These are phyloP conservation scores for Lepetodrilus schrolli DNA, from an alignment of 2,888 invertebrate species.

Conservation along the genomic window DNA sequence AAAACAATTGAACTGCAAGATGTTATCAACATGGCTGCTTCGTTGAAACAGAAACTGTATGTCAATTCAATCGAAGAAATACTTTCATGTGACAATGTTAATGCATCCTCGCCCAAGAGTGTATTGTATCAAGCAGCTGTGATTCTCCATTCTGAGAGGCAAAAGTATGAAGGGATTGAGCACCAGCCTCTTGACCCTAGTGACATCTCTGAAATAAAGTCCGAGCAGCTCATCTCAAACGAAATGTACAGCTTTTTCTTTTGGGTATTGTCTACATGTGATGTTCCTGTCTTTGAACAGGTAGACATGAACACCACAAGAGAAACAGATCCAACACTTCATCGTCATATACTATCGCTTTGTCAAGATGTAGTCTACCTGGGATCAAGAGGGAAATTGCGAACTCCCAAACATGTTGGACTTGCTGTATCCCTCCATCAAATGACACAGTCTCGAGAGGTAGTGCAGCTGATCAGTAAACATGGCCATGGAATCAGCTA, in stretches of 20 bases:
- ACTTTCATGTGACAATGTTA: not conserved
- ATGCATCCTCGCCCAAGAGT: not conserved
- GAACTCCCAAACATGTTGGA: conserved; percentile 36
- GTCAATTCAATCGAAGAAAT: not conserved
- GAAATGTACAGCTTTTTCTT: conserved; percentile 23
- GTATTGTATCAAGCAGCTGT: not conserved
- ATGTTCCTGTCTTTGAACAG: not conserved
- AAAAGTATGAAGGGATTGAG: conserved; percentile 3
- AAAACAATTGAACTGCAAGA: conserved; percentile 22
- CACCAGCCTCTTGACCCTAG: conserved; percentile 29
- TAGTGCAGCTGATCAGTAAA: conserved; percentile 17
- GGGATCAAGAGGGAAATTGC: conserved; percentile 29
- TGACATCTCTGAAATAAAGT: conserved; percentile 21
- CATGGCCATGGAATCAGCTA: conserved; percentile 31
- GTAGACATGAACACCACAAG: conserved; percentile 17
- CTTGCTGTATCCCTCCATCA: conserved; percentile 29
- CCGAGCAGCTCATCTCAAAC: not conserved
- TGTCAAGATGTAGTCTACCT: conserved; percentile 31
- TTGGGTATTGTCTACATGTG: conserved; percentile 9
- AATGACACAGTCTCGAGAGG: conserved; percentile 31
- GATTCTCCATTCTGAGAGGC: conserved; percentile 20
- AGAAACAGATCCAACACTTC: conserved; percentile 1
- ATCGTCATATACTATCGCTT: conserved; percentile 26
- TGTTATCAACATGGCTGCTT: not conserved
- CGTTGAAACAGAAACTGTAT: not conserved